Evolutionary conservation across 2,113 vertebrate species (phyloP), one percentile per base, ranked within the genome.

Genomic region (Phainopepla nitens): DNA sequence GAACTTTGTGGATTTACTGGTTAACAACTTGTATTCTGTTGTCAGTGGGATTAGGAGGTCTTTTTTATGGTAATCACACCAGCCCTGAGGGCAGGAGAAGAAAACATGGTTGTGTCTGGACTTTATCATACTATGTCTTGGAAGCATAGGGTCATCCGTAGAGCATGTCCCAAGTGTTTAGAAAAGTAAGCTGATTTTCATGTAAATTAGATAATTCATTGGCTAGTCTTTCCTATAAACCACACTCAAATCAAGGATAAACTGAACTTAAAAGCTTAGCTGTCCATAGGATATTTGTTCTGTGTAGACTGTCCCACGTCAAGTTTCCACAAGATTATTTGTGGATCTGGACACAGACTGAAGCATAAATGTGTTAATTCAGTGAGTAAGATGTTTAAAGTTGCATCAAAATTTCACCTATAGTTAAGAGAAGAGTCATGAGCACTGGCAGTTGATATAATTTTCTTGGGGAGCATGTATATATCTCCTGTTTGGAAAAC

Each of bases 141-240:
- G 75, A 93, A 88, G 70, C 62, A 76, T 92, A 93, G 71, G 44
- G 62, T 90, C 79, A 85, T 72, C 49, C 15, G 87, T 91, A 85
- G 61, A 69, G 66, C 41, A 22, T 25, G 49, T 68, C 86, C 66
- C 58, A 82, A 41, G 45, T 61, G 58, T 82, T 95, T 80, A 88
- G 70, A 80, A 95, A 87, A 94, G 29, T 42, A 82, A 82, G 70
- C 65, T 89, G 73, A 85, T 91, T 93, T 95, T 94, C n/a, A 65
- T 93, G 92, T 79, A 76, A 94, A 79, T 90, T 8, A 16, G 49
- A 79, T 95, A 61, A 79, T 75, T 95, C 31, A 36, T 68, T 93
- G 56, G 29, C 36, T 75, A 31, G 16, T 82, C 33, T 85, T 94
- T 90, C 57, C 73, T 90, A 72, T 71, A 93, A 79, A 82, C 78